Base-by-base conservation (phyloP, 2,797 vertebrate species). In the Enteromius fasciolatus region DNA sequence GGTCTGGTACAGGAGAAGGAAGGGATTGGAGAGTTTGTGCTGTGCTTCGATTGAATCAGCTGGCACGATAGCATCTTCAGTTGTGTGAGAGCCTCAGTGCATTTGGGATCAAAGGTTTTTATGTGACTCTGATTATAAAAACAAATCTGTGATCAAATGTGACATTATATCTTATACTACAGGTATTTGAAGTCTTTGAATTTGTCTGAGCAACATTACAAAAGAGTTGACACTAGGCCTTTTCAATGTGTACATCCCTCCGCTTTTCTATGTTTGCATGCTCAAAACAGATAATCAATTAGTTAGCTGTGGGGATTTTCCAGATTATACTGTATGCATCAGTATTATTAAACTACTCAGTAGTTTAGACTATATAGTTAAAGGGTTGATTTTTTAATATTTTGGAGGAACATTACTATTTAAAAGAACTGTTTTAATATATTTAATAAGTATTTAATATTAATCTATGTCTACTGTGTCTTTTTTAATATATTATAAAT, bases 91-190 rank as follows among this genome's bases (percentile, higher is more conserved):
- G n/a, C 39, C 3, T 41, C n/a, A 11, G 7, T 25, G 20, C 25
- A 2, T 54, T 52, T 25, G 18, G 2, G 12, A 66, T 78, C 15
- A 66, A 66, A 66, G 61, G 61, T 54, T 33, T 68, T 78, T 18
- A 54, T 78, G 46, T 25, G 18, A 78, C 61, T 50, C 48, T 41
- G 36, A 28, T 57, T 57, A 15, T 7, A 57, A 66, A 61, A 66
- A 14, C 36, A 69, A 25, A 3, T 25, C 12, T 78, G n/a, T 57
- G 36, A 44, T 57, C 48, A 54, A 41, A 68, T 20, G 2, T 33
- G 17, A 63, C 25, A 63, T 63, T 31, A 12, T 59, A 63, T 17
- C 15, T 75, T 70, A 70, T 28, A 48, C 44, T 28, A 10, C 23
- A 48, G n/a, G 39, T 68, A 23, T n/a, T 28, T 70, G n/a, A 7